Base-by-base conservation (phyloP, 2,797 vertebrate species). In the Tolypeutes matacus region DNA sequence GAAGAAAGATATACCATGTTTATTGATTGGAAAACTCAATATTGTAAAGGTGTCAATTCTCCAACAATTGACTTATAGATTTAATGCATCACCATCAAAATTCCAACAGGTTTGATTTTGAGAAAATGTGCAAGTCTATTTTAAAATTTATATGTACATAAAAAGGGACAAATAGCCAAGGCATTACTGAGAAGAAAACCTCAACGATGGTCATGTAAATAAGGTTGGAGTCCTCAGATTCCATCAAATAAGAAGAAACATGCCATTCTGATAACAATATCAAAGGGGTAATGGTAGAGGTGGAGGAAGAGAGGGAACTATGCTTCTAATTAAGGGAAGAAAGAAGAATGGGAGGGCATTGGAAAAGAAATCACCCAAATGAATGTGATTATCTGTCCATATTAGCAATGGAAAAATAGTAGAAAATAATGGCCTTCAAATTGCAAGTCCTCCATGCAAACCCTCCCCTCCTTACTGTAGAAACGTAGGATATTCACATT, bases 391-490 rank as follows among this genome's bases (percentile, higher is more conserved):
- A 69, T 49, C 14, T 70, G 73, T 76, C 70, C 23, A 60, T 73
- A 21, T 3, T 23, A 25, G 18, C n/a, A 78, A 80, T n/a, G 31
- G 11, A 21, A 89, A 78, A 96, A 67, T 58, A 7, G 51, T n/a
- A 89, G 80, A 95, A 70, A 95, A 89, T 23, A 83, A 78, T 58
- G 3, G 3, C 7, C 36, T 80, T 80, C 83, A 65, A 69, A 64
- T 91, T 42, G 6, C n/a, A 84, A 31, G 17, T 42, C 36, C 5
- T 72, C 69, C 20, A 25, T 10, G 5, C 29, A 92, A 75, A 46
- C 1, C 39, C 20, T 51, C 13, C 9, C 4, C 34, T 60, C 31
- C 58, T 80, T 10, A 78, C 31, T 64, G 34, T 0, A 53, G 42
- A 85, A 90, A 58, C 20, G 3, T 12, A 95, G 49, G 31, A 36